Evolutionary conservation across 2,113 vertebrate species (phyloP).

Genomic region (Dipodomys spectabilis): DNA sequence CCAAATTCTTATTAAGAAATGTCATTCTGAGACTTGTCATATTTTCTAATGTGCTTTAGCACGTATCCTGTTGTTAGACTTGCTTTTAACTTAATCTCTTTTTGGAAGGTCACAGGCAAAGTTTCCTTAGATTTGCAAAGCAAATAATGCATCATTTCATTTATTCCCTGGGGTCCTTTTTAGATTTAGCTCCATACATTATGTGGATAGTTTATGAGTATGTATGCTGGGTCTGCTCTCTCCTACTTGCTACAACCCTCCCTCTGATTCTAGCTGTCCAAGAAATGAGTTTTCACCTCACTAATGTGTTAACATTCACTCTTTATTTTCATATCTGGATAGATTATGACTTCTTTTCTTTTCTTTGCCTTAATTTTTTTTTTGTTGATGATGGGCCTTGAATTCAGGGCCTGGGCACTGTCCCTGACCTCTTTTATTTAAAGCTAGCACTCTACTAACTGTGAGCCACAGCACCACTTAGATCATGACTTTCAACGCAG

Average conservation of each 20-base stretch:
- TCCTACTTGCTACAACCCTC: neutral
- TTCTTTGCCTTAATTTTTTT: too few species aligned
- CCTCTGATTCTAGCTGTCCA: neutral
- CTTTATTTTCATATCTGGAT: neutral
- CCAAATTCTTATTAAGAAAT: slow-evolving; percentile 50
- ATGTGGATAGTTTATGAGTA: neutral
- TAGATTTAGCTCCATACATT: neutral
- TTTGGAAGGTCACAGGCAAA: neutral
- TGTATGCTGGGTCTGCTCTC: neutral
- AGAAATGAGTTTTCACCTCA: neutral
- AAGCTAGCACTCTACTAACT: too few species aligned
- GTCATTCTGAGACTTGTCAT: neutral
- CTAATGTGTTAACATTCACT: neutral
- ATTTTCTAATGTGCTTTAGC: slow-evolving; percentile 45
- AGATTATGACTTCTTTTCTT: neutral
- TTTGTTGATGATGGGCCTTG: too few species aligned
- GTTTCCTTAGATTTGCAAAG: neutral
- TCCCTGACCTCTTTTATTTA: too few species aligned
- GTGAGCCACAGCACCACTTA: too few species aligned
- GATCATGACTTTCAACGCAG: too few species aligned
- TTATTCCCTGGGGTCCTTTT: neutral
- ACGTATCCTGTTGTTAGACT: slow-evolving; percentile 16
- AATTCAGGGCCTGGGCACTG: too few species aligned
- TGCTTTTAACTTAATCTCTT: slow-evolving; percentile 21
- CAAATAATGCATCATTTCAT: neutral